phyloP scores from a whole-genome alignment of 2,113 vertebrate genomes.

The Irena cyanogastra region DNA sequence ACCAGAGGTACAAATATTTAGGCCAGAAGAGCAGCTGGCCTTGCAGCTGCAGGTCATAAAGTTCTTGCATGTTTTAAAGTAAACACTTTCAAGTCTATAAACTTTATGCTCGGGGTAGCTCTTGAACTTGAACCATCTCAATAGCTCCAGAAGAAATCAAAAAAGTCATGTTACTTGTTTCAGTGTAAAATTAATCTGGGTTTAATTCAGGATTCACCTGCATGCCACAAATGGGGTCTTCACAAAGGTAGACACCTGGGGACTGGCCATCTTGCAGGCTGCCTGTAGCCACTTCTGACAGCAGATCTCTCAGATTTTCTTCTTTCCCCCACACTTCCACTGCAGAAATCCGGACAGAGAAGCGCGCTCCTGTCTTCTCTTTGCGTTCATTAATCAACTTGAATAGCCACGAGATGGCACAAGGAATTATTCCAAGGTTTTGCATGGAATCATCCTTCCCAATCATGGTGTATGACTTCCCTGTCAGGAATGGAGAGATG shows the following conservation, averaged over 20 bases:
- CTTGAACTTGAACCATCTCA: neutral
- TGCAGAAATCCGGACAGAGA: slow-evolving; percentile 96
- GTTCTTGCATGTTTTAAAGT: slow-evolving; percentile 51
- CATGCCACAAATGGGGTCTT: slow-evolving; percentile 98
- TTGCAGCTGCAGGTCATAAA: slow-evolving; percentile 67
- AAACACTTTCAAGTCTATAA: slow-evolving; percentile 55
- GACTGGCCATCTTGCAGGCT: slow-evolving; percentile 96
- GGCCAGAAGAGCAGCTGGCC: slow-evolving; percentile 64
- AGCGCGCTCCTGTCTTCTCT: slow-evolving; percentile 94
- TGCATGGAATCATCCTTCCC: slow-evolving; percentile 94
- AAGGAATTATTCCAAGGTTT: slow-evolving; percentile 94
- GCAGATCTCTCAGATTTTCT: slow-evolving; percentile 92
- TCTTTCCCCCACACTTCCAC: slow-evolving; percentile 98
- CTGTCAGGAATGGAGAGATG: slow-evolving; percentile 63
- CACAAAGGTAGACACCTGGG: slow-evolving; percentile 96
- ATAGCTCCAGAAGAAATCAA: neutral
- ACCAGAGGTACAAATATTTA: slow-evolving; percentile 74
- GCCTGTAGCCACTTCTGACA: slow-evolving; percentile 94
- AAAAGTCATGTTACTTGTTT: neutral
- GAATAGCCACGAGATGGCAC: slow-evolving; percentile 98
- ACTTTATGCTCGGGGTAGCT: neutral
- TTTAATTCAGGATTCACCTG: slow-evolving; percentile 91
- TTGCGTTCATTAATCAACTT: slow-evolving; percentile 95
- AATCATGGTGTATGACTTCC: slow-evolving; percentile 98
- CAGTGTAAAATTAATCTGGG: neutral